Evolutionary conservation across 2,113 vertebrate genomes (phyloP).

Genomic region (Neoarius graeffei): DNA sequence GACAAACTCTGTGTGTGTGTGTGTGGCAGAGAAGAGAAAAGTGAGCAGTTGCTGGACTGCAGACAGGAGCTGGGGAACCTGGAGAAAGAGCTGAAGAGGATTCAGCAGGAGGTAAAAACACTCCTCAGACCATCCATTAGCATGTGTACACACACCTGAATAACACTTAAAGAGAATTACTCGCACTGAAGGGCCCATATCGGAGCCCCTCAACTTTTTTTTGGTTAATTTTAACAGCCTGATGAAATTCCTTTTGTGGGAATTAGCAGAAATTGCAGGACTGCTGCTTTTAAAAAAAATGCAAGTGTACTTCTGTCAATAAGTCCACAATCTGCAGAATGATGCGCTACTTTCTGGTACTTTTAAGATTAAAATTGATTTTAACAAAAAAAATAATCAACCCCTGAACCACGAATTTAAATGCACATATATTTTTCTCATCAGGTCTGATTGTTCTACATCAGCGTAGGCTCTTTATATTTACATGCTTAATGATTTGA

Average conservation of each 20-base stretch:
- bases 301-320: neutral
- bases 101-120: constrained; percentile 88
- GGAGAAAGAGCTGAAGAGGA: constrained; percentile 86
- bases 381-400: neutral
- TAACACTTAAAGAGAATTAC: too few relatives aligned
- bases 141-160: neutral
- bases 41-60: constrained; percentile 93
- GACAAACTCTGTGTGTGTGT: neutral
- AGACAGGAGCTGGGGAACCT: constrained; percentile 93
- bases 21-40: constrained; percentile 90
- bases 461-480: too few relatives aligned
- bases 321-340: neutral
- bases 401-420: neutral
- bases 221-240: neutral
- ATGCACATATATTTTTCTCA: too few relatives aligned
- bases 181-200: neutral
- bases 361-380: neutral
- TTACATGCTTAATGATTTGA: too few relatives aligned
- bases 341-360: too few relatives aligned
- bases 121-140: neutral
- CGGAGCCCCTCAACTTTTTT: neutral
- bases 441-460: too few relatives aligned
- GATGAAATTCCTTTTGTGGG: neutral
- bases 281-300: neutral
- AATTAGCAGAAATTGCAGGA: neutral